These are phyloP conservation scores for Coptodon rendalli DNA, from an alignment of 2,113 vertebrate species.

Conservation along the genomic window DNA sequence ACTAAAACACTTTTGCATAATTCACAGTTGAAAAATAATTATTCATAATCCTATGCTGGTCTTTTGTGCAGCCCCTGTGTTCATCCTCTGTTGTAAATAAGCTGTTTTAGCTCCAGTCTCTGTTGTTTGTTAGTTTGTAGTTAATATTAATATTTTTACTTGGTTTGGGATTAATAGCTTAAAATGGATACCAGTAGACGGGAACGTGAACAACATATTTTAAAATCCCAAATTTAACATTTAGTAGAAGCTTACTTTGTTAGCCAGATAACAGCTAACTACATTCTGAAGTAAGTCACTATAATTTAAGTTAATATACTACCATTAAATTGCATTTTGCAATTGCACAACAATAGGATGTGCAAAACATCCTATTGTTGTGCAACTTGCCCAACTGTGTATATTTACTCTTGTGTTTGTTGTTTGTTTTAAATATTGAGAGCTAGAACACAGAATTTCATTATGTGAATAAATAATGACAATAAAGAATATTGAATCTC, in stretches of 20 bases:
- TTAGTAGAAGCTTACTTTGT: background rate
- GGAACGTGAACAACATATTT: background rate
- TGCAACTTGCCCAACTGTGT: background rate
- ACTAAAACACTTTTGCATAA: background rate
- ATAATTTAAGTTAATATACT: background rate
- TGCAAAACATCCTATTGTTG: background rate
- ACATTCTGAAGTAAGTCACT: background rate
- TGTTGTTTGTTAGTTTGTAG: background rate
- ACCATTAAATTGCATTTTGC: background rate
- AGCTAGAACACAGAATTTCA: background rate
- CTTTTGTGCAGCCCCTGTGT: background rate
- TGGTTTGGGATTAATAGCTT: background rate
- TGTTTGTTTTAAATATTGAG: background rate
- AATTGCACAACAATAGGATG: background rate
- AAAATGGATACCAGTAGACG: background rate
- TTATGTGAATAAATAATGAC: background rate
- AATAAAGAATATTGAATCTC: background rate
- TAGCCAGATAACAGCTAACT: background rate
- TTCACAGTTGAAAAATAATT: background rate
- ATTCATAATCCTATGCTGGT: background rate
- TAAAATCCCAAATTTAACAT: background rate
- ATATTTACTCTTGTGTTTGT: background rate
- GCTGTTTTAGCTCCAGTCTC: background rate
- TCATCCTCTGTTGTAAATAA: background rate
- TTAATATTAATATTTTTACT: background rate